Conservation (phyloP, 2,113 vertebrate genomes). For the Aythya baeri region DNA sequence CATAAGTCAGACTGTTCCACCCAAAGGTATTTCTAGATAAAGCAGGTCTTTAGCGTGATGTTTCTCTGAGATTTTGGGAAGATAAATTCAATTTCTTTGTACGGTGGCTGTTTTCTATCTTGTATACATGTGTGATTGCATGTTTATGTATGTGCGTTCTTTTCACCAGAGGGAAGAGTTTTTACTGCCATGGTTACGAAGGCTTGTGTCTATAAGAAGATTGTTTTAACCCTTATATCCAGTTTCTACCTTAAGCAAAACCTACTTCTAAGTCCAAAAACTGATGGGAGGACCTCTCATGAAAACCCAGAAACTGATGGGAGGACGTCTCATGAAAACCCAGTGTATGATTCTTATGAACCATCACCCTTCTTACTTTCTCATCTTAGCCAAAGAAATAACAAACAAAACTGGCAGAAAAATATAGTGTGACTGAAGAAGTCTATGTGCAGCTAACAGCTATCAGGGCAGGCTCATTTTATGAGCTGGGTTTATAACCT, state of each 20-base stretch:
- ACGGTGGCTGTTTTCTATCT: neutral
- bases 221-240: neutral
- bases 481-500: neutral
- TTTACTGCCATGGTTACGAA: rapidly evolving
- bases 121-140: neutral
- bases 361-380: neutral
- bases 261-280: neutral
- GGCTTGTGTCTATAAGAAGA: neutral
- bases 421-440: rapidly evolving
- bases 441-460: neutral
- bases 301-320: neutral
- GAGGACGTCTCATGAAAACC: neutral
- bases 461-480: neutral
- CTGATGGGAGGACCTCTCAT: rapidly evolving
- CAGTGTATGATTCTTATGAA: rapidly evolving
- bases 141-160: rapidly evolving
- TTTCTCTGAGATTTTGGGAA: neutral
- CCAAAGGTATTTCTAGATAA: neutral
- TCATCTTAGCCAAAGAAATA: neutral
- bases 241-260: neutral
- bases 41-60: neutral
- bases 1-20: neutral
- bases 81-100: rapidly evolving
- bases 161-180: neutral
- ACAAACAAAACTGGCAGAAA: neutral